phyloP scores from a whole-genome alignment of 1,140 invertebrate species.

The Pogonus chalceus region DNA sequence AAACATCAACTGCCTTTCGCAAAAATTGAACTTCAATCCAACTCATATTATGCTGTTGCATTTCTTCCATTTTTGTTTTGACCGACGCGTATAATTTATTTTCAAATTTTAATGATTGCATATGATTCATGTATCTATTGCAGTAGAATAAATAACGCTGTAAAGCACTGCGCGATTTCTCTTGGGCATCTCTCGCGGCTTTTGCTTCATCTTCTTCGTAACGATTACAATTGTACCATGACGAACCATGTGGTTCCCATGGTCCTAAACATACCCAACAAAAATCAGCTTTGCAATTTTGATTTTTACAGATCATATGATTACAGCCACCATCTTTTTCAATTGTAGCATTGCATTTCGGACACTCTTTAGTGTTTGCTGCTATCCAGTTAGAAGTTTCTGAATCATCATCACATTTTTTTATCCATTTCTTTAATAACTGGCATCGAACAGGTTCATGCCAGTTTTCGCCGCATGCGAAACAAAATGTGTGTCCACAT shows the following conservation, averaged over 20 bases:
- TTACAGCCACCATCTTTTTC: constrained; percentile 71
- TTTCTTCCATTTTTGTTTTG: constrained; percentile 65
- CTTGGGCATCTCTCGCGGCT: constrained; percentile 90
- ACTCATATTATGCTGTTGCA: constrained; percentile 70
- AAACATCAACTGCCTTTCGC: constrained; percentile 56
- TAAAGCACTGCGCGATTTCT: constrained; percentile 80
- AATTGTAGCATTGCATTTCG: constrained; percentile 66
- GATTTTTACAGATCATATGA: constrained; percentile 72
- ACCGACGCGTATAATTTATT: constrained; percentile 51
- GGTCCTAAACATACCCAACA: constrained; percentile 72
- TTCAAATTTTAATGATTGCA: constrained; percentile 67
- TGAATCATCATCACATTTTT: constrained; percentile 72
- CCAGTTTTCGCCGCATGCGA: constrained; percentile 63
- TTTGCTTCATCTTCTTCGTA: constrained; percentile 97
- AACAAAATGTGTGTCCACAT: constrained; percentile 60
- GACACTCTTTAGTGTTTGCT: constrained; percentile 73
- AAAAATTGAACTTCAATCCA: constrained; percentile 69
- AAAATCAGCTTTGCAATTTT: constrained; percentile 66
- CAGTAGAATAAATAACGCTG: constrained; percentile 97
- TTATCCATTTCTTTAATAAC: constrained; percentile 60
- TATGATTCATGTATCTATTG: constrained; percentile 81
- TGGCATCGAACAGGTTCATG: constrained; percentile 65
- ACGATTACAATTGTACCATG: constrained; percentile 52
- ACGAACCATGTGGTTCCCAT: constrained; percentile 68
- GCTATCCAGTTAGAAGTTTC: constrained; percentile 74